These are phyloP conservation scores for Atractosteus spatula DNA, from an alignment of 2,113 vertebrate species.

Conservation along the genomic window DNA sequence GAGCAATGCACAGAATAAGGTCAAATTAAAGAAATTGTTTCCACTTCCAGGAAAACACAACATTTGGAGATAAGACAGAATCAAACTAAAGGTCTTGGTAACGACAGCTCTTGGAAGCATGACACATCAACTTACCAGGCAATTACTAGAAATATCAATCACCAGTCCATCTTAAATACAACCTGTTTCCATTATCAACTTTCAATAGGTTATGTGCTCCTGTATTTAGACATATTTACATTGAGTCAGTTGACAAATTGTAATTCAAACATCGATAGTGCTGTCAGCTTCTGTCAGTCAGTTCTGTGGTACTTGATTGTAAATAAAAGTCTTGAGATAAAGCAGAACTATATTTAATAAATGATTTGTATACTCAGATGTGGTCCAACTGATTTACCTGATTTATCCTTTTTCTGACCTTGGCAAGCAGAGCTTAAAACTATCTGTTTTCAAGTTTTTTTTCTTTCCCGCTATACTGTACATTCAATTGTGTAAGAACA, in stretches of 20 bases:
- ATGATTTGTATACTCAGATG: no score
- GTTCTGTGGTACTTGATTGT: no score
- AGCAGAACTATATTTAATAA: no score
- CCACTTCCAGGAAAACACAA: not conserved
- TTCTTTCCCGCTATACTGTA: no score
- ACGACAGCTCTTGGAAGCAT: not conserved
- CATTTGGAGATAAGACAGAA: not conserved
- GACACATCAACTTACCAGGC: not conserved
- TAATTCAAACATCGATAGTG: constrained; percentile 6
- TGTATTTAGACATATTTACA: not conserved
- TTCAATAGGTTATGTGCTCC: not conserved
- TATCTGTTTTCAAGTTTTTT: no score
- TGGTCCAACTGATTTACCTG: no score
- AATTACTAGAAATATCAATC: constrained; percentile 17
- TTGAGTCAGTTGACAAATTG: not conserved
- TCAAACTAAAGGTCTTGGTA: not conserved
- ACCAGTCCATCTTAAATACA: not conserved
- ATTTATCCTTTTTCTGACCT: no score
- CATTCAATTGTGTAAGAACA: no score
- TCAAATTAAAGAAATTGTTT: no score
- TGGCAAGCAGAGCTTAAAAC: no score
- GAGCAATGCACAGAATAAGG: no score
- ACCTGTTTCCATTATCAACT: constrained; percentile 4
- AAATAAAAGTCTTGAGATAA: no score
- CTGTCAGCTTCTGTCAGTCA: constrained; percentile 1